Conservation (phyloP, 2,797 vertebrate genomes). For the Lepidocolaptes lacrymiger region DNA sequence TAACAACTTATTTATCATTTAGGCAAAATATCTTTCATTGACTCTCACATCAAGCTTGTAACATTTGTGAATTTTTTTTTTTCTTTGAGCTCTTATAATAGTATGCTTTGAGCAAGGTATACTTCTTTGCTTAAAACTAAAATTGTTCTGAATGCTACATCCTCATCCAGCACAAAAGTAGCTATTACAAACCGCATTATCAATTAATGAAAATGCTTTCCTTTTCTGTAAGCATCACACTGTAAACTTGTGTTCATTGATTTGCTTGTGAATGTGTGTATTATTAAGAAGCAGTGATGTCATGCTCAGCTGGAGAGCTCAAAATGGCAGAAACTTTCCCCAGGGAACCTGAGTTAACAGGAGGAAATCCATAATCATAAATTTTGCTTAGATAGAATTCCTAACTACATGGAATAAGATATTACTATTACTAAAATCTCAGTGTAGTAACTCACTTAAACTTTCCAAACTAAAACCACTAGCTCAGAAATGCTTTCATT, state of each 20-base stretch:
- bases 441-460: neutral
- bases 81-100: neutral
- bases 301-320: neutral
- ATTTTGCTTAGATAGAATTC: neutral
- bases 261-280: neutral
- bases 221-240: neutral
- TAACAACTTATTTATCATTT: neutral
- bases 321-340: neutral
- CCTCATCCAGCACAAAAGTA: neutral
- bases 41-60: neutral
- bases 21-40: neutral
- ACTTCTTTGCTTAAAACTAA: neutral
- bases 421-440: neutral
- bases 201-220: neutral
- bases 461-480: neutral
- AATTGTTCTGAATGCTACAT: neutral
- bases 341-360: neutral
- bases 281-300: rapidly evolving
- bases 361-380: neutral
- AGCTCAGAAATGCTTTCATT: neutral
- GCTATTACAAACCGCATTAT: neutral
- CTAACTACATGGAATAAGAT: neutral
- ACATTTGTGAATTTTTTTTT: neutral
- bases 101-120: neutral
- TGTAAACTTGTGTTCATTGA: neutral